Evolutionary conservation across 2,797 vertebrate species (phyloP).

Genomic region (Falco berigora): DNA sequence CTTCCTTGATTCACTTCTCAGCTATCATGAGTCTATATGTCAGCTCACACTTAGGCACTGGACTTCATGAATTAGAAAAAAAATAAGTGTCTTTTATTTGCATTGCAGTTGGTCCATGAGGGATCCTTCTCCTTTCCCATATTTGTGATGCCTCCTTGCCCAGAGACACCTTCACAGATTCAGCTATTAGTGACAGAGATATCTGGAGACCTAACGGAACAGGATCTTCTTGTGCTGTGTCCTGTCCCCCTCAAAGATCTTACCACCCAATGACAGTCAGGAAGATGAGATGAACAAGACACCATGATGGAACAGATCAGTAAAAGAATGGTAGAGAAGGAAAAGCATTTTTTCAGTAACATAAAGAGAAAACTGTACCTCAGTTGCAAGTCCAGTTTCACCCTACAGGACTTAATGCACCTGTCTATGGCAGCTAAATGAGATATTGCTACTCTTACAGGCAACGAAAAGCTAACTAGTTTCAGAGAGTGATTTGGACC

Average conservation of each 20-base stretch:
- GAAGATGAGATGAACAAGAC: not conserved
- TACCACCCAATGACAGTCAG: accelerated
- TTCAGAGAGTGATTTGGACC: not conserved
- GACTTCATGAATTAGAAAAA: not conserved
- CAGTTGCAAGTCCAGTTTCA: not conserved
- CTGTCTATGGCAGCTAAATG: not conserved
- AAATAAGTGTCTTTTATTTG: not conserved
- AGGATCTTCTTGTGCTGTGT: not conserved
- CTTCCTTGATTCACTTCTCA: not conserved
- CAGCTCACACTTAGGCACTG: not conserved
- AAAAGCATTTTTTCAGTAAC: not conserved
- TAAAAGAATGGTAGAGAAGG: not conserved
- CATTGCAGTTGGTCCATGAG: not conserved
- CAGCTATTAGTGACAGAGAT: not conserved
- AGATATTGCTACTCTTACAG: not conserved
- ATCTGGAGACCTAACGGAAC: not conserved
- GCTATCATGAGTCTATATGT: too few species aligned
- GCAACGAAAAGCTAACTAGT: accelerated
- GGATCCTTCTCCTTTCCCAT: not conserved
- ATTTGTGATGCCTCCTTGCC: not conserved
- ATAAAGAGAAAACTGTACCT: not conserved
- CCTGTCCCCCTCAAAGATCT: not conserved
- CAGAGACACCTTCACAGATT: not conserved
- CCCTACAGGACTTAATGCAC: not conserved
- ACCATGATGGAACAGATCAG: not conserved